Evolutionary conservation across 2,113 vertebrate genomes (phyloP).

Genomic region (Sarotherodon lohbergeri): DNA sequence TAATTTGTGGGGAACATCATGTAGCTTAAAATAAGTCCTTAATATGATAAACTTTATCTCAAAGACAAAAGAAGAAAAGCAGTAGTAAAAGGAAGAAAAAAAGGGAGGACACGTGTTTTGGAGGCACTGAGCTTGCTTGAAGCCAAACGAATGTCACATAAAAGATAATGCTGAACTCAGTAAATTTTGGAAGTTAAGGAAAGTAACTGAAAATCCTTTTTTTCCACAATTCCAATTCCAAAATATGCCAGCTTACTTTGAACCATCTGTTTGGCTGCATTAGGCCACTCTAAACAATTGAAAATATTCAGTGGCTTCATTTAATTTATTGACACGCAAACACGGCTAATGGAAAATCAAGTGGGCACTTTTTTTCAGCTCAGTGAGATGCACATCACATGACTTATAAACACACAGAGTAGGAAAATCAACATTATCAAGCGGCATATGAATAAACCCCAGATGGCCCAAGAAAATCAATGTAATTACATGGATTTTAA

Average conservation of each 20-base stretch:
- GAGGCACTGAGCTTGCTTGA: background rate
- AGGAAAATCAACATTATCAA: background rate
- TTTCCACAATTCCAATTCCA: background rate
- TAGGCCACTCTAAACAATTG: background rate
- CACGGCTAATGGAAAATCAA: background rate
- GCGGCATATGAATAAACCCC: background rate
- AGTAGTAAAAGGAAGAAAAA: background rate
- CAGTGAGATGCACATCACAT: background rate
- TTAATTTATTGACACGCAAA: background rate
- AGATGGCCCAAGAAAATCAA: background rate
- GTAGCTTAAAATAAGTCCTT: rapidly evolving
- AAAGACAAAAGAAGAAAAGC: background rate
- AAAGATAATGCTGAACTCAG: background rate
- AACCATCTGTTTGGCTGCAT: background rate
- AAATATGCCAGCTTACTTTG: background rate
- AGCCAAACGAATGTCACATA: background rate
- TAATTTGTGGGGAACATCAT: background rate
- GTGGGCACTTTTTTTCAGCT: background rate
- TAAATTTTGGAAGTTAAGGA: background rate
- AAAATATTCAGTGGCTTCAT: background rate
- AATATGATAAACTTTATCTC: background rate
- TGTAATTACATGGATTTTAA: background rate
- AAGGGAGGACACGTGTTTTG: background rate
- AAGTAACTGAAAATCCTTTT: background rate
- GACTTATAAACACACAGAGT: background rate